These are phyloP conservation scores for Strongylocentrotus purpuratus DNA, from an alignment of 35 echinoderm and acorn worm species.

Conservation along the genomic window DNA sequence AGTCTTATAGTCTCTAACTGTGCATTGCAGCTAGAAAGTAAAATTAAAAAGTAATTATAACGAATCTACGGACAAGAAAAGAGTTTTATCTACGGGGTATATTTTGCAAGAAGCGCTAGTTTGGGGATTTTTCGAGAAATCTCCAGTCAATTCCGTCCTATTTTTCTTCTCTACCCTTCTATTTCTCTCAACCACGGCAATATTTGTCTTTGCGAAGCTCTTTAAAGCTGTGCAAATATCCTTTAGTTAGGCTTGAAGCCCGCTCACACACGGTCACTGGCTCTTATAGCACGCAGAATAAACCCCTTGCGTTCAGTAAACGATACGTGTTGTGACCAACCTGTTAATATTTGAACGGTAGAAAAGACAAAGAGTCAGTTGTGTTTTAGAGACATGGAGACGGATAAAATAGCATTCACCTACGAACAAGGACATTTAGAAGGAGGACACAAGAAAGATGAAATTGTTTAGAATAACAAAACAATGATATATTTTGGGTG, in stretches of 20 bases:
- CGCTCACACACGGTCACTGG: neutral
- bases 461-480: too few species aligned
- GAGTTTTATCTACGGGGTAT: too few species aligned
- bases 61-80: too few species aligned
- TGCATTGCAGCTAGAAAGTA: too few species aligned
- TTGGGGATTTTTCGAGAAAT: neutral
- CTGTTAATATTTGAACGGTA: neutral
- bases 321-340: neutral
- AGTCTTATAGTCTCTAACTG: too few species aligned
- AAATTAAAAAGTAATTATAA: too few species aligned
- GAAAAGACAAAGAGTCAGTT: neutral
- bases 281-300: neutral
- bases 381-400: neutral
- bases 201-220: neutral
- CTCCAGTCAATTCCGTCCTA: neutral
- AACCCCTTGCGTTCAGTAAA: neutral
- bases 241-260: neutral
- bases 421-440: neutral
- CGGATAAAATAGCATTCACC: neutral
- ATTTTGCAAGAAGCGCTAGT: too few species aligned
- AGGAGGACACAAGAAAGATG: too few species aligned
- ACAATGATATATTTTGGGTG: too few species aligned
- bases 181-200: neutral
- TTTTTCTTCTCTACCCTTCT: neutral
- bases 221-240: conserved; percentile 18